Evolutionary conservation across 2,888 invertebrate genomes (phyloP).

Genomic region (Synanthedon andrenaeformis): DNA sequence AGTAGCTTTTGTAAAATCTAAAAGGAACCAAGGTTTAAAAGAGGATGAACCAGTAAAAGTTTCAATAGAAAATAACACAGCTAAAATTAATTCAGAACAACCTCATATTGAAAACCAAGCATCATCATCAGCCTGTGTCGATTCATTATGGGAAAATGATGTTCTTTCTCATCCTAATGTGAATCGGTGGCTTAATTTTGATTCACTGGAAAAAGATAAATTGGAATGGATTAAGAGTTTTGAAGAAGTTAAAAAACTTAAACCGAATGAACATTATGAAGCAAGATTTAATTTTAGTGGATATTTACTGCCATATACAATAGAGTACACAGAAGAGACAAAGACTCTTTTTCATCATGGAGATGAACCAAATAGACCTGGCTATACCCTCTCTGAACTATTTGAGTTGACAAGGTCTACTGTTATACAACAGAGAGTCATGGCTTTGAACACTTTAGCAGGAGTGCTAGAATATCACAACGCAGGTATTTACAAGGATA

Average conservation of each 20-base stretch:
- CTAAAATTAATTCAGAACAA: slow-evolving; percentile 35
- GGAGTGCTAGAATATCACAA: slow-evolving; percentile 80
- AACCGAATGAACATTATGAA: slow-evolving; percentile 75
- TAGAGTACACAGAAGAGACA: slow-evolving; percentile 66
- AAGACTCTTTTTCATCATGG: slow-evolving; percentile 90
- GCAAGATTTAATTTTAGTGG: slow-evolving; percentile 89
- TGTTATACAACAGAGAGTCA: slow-evolving; percentile 84
- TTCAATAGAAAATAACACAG: slow-evolving; percentile 4
- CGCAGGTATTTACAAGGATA: slow-evolving; percentile 81
- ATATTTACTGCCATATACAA: slow-evolving; percentile 77
- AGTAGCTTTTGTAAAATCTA: slow-evolving; percentile 73
- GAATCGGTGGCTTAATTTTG: slow-evolving; percentile 86
- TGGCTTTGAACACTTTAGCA: slow-evolving; percentile 83
- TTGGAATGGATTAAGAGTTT: slow-evolving; percentile 87
- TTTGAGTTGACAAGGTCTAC: slow-evolving; percentile 83
- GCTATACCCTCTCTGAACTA: slow-evolving; percentile 90
- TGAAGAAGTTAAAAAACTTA: slow-evolving; percentile 65
- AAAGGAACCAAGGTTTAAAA: slow-evolving; percentile 19
- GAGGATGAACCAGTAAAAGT: slow-evolving; percentile 3
- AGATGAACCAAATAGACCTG: slow-evolving; percentile 90
- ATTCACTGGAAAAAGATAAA: slow-evolving; percentile 87
- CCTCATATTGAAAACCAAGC: background rate
- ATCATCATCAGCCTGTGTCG: slow-evolving; percentile 10
- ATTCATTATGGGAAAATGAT: slow-evolving; percentile 64
- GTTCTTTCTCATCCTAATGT: slow-evolving; percentile 71